Percentiles rank a stretch among this genome's conserved stretches.
Evolutionary conservation across 2,888 invertebrate species (phyloP).

Genomic region (Ariolimax columbianus): DNA sequence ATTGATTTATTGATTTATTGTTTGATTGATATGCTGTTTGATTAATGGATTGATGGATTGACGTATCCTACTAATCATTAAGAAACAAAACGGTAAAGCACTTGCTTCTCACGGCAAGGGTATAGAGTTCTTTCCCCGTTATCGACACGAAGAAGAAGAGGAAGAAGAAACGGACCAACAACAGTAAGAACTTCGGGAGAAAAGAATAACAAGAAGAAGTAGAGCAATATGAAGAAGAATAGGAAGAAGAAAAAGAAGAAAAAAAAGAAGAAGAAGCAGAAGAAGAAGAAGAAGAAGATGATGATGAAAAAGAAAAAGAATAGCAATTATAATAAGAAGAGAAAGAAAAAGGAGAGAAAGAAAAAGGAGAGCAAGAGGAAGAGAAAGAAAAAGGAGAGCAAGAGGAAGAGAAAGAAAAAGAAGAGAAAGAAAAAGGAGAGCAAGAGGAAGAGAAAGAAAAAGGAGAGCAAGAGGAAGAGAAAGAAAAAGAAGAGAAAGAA

Average conservation of each 20-base stretch:
- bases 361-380: neutral
- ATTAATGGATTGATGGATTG: no score
- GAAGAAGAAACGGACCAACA: neutral
- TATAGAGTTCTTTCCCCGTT: no score
- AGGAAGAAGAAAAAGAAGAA: no score
- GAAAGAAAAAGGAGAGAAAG: neutral
- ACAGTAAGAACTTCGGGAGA: no score
- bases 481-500: neutral
- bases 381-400: neutral
- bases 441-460: neutral
- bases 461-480: neutral
- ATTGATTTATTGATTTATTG: no score
- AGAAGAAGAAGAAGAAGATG: neutral
- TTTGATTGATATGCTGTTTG: no score
- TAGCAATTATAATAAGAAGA: neutral
- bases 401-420: neutral
- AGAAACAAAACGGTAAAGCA: no score
- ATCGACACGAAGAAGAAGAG: no score
- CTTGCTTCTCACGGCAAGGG: no score
- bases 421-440: neutral
- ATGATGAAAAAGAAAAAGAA: neutral
- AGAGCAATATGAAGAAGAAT: no score
- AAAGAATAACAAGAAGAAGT: no score
- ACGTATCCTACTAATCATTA: no score
- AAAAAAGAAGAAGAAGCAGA: neutral